Percentiles rank a stretch among this genome's conserved stretches.
Conservation (phyloP, 2,797 vertebrate species). For the Neomorphus geoffroyi region DNA sequence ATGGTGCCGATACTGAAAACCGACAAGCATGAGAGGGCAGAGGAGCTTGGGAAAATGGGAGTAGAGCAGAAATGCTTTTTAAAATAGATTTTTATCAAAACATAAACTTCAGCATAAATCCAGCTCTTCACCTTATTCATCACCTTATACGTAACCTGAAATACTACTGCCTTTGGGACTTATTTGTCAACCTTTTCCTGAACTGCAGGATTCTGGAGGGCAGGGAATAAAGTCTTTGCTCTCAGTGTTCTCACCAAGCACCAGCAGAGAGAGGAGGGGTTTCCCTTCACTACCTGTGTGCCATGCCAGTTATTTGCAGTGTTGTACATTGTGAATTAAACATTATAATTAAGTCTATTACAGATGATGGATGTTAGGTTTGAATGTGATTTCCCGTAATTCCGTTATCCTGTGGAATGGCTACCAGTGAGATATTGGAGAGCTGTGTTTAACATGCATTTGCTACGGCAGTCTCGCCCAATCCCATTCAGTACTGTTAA, state of each 20-base stretch:
- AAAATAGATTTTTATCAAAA: constrained; percentile 65
- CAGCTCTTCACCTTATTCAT: constrained; percentile 30
- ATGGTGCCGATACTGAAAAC: constrained; percentile 53
- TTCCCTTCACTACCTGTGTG: not conserved
- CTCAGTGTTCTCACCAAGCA: not conserved
- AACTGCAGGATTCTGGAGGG: not conserved
- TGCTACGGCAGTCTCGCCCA: not conserved
- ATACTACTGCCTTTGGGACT: not conserved
- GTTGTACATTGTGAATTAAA: not conserved
- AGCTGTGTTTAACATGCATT: not conserved
- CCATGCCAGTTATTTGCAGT: not conserved
- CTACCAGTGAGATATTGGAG: not conserved
- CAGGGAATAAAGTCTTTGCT: not conserved
- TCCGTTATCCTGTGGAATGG: not conserved
- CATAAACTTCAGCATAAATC: constrained; percentile 43
- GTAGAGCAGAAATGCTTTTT: constrained; percentile 17
- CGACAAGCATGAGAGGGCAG: constrained; percentile 54
- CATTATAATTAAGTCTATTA: not conserved
- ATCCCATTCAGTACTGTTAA: not conserved
- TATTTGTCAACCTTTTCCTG: constrained; percentile 36
- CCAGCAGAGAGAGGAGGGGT: not conserved
- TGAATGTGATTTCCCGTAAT: not conserved
- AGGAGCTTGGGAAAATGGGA: constrained; percentile 62
- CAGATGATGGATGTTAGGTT: not conserved
- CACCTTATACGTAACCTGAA: constrained; percentile 31